Percentiles rank a stretch among this genome's conserved stretches.
phyloP scores from a whole-genome alignment of 2,888 invertebrate species.

The Cheilosia vulpina region DNA sequence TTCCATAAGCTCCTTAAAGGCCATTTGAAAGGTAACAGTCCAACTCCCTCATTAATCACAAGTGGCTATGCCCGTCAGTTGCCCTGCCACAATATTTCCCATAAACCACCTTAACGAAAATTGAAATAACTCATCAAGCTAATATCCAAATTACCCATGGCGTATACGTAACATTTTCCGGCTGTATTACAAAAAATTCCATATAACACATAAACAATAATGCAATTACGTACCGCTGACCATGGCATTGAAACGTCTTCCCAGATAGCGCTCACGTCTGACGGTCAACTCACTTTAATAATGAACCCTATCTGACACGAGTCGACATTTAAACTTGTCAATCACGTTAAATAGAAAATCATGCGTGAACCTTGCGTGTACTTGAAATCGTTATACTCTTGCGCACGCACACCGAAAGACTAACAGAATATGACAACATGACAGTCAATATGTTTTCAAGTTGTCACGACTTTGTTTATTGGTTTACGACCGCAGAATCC shows the following conservation, averaged over 20 bases:
- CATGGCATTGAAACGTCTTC: constrained; percentile 48
- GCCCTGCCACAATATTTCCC: no score
- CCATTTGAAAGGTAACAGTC: no score
- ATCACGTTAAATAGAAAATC: not conserved
- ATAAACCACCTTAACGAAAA: no score
- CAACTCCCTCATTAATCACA: no score
- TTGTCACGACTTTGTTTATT: constrained; percentile 23
- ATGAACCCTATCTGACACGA: constrained; percentile 17
- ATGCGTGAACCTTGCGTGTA: constrained; percentile 31
- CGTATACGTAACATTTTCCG: constrained; percentile 34
- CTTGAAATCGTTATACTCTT: constrained; percentile 13
- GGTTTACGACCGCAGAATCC: constrained; percentile 14
- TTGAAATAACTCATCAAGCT: not conserved
- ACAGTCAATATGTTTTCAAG: constrained; percentile 29
- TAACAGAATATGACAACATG: constrained; percentile 15
- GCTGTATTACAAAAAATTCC: not conserved
- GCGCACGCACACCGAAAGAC: constrained; percentile 4
- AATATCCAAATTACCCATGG: constrained; percentile 1
- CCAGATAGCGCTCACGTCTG: not conserved
- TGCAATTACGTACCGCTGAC: constrained; percentile 1
- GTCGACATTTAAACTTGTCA: constrained; percentile 24
- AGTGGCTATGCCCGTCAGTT: no score
- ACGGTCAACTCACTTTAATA: constrained; percentile 4
- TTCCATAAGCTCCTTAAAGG: no score
- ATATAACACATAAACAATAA: not conserved